Percentiles rank a stretch among this genome's conserved stretches.
Conservation (phyloP, 2,888 invertebrate genomes). For the Lochmaea crataegi region DNA sequence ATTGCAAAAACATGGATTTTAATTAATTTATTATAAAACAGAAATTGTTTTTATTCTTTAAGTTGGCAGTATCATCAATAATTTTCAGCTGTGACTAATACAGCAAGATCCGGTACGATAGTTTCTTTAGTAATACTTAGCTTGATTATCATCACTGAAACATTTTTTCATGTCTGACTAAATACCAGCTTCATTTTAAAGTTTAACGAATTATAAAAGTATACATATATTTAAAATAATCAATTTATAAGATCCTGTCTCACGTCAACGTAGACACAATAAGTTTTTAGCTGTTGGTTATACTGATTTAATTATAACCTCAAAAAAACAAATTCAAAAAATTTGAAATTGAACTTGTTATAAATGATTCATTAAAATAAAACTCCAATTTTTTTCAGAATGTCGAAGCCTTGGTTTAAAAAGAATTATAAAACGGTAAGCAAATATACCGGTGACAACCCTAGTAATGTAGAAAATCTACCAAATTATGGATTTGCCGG, state of each 20-base stretch:
- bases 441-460: conserved; percentile 29
- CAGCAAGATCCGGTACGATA: too few relatives aligned
- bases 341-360: neutral
- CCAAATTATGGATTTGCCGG: conserved; percentile 63
- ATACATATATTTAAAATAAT: too few relatives aligned
- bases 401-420: conserved; percentile 44
- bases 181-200: too few relatives aligned
- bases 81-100: too few relatives aligned
- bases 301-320: conserved; percentile 4
- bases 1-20: too few relatives aligned
- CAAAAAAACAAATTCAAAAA: neutral
- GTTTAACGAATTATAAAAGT: too few relatives aligned
- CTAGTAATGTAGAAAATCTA: conserved; percentile 36
- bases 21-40: too few relatives aligned
- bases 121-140: too few relatives aligned
- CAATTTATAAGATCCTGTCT: neutral
- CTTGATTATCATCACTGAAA: too few relatives aligned
- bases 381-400: conserved; percentile 10
- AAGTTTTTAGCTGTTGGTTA: neutral
- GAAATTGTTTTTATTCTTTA: too few relatives aligned
- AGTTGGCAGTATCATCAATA: too few relatives aligned
- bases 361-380: neutral
- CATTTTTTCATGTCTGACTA: too few relatives aligned
- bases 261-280: neutral
- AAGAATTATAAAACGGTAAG: conserved; percentile 27